Conservation (phyloP, 2,113 vertebrate species). For the Vireo altiloquus region DNA sequence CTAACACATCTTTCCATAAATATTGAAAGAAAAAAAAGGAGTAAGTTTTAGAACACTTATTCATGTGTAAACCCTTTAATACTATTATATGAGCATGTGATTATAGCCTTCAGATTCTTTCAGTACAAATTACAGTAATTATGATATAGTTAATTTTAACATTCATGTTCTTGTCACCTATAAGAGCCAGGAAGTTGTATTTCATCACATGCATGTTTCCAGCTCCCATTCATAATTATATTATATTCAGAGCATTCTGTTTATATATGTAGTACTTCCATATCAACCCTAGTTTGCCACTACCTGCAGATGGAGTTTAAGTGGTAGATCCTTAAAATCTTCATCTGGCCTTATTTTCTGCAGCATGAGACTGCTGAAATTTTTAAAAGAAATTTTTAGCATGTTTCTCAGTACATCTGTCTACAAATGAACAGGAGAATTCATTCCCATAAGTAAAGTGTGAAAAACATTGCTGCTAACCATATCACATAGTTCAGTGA, state of each 20-base stretch:
- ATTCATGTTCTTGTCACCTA: not conserved
- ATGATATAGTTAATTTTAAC: not conserved
- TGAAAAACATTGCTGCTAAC: not conserved
- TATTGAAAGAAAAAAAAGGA: not conserved
- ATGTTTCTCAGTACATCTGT: not conserved
- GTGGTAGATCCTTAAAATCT: not conserved
- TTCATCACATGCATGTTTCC: not conserved
- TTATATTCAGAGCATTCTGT: not conserved
- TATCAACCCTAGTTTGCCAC: not conserved
- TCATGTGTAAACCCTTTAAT: not conserved
- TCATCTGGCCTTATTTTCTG: not conserved
- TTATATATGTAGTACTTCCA: not conserved
- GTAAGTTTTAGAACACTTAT: not conserved
- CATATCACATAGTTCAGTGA: not conserved
- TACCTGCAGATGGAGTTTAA: not conserved
- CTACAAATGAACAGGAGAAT: not conserved
- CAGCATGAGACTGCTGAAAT: not conserved
- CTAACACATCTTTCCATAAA: not conserved
- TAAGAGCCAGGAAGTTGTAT: not conserved
- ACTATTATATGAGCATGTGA: not conserved
- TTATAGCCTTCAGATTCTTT: constrained; percentile 6
- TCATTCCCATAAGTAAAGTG: not conserved
- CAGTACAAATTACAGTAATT: constrained; percentile 3
- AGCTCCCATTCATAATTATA: not conserved
- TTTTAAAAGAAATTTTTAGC: not conserved